These are phyloP conservation scores for Masticophis lateralis DNA, from an alignment of 2,797 vertebrate species.

Conservation along the genomic window DNA sequence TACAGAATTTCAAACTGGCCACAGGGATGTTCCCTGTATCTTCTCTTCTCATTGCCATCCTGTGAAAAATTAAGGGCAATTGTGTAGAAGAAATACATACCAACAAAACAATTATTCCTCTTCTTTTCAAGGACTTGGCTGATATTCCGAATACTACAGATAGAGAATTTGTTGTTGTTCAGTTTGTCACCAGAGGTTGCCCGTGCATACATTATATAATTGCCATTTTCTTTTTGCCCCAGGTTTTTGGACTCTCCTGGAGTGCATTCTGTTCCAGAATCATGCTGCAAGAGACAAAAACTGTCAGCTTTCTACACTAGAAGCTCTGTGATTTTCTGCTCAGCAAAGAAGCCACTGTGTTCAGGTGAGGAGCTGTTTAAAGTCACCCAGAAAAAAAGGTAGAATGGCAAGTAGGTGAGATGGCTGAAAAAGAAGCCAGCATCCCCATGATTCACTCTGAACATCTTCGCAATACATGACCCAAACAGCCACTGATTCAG, in stretches of 20 bases:
- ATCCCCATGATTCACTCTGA: not conserved
- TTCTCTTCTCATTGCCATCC: too few relatives aligned
- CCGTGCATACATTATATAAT: slow-evolving; percentile 98
- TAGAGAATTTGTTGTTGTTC: slow-evolving; percentile 97
- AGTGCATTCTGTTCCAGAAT: slow-evolving; percentile 92
- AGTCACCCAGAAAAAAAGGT: not conserved
- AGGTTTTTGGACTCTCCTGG: slow-evolving; percentile 89
- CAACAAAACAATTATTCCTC: slow-evolving; percentile 88
- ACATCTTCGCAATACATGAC: not conserved
- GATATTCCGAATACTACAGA: slow-evolving; percentile 92
- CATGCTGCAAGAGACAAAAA: slow-evolving; percentile 82
- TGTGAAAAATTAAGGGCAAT: not conserved
- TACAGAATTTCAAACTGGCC: not conserved
- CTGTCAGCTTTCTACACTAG: slow-evolving; percentile 20
- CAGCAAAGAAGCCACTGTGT: not conserved
- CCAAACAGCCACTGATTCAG: not conserved
- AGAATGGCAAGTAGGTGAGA: not conserved
- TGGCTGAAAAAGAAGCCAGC: not conserved
- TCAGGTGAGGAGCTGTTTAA: not conserved
- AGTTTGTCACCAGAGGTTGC: slow-evolving; percentile 94
- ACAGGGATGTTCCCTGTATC: not conserved
- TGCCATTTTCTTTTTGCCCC: slow-evolving; percentile 88
- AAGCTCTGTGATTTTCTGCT: not conserved
- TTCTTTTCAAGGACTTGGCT: slow-evolving; percentile 90
- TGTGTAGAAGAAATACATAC: slow-evolving; percentile 71